These are phyloP conservation scores for Hafferia zeledoni DNA, from an alignment of 2,797 vertebrate genomes.

Conservation along the genomic window DNA sequence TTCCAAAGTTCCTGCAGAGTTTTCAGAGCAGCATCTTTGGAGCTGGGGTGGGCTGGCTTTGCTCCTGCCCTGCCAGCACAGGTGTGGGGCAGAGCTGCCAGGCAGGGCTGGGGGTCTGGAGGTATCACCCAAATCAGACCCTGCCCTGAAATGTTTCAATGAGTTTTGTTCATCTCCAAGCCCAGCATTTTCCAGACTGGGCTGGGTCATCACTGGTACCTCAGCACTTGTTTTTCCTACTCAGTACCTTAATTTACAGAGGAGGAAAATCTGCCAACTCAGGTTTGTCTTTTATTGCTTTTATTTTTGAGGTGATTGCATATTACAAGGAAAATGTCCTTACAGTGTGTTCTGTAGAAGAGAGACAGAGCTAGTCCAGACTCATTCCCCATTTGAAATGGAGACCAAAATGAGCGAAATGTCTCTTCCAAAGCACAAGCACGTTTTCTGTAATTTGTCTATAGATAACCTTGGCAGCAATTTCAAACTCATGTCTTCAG, in stretches of 20 bases:
- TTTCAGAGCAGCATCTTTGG: background rate
- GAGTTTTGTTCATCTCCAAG: background rate
- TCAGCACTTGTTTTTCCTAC: background rate
- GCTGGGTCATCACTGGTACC: background rate
- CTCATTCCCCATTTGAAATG: background rate
- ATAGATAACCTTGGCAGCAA: constrained; percentile 29
- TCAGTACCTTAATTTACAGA: background rate
- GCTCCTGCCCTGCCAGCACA: background rate
- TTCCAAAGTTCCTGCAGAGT: background rate
- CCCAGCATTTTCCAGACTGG: background rate
- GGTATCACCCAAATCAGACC: background rate
- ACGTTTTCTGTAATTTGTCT: constrained; percentile 17
- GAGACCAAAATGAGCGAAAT: background rate
- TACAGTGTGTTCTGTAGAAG: background rate
- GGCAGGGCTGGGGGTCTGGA: background rate
- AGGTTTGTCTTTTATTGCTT: background rate
- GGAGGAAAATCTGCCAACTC: background rate
- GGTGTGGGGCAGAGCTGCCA: background rate
- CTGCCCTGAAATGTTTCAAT: background rate
- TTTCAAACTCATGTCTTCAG: constrained; percentile 16
- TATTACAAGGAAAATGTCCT: background rate
- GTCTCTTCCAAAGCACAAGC: background rate
- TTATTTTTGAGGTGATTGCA: background rate
- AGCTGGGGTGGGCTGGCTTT: background rate
- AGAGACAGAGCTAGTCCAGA: background rate